A percentile compares a stretch with the other conserved stretches of the same genome.
Conservation (phyloP, 2,113 vertebrate genomes). For the Prochilodus magdalenae region DNA sequence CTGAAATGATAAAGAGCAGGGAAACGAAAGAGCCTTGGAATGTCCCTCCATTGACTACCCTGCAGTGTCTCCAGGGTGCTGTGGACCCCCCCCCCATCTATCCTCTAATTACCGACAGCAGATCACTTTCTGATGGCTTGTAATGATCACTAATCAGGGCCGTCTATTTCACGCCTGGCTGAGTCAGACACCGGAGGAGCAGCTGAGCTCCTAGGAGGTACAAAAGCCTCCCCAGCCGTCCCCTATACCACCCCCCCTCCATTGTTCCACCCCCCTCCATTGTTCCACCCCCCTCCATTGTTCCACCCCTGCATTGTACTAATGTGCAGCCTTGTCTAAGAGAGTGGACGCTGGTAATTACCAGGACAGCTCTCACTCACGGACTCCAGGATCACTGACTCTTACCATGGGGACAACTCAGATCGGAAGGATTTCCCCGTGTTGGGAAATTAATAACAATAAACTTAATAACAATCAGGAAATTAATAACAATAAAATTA, state of each 20-base stretch:
- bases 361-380: too few species aligned
- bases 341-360: too few species aligned
- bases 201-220: slow-evolving; percentile 83
- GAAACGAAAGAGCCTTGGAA: slow-evolving; percentile 24
- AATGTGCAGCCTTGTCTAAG: too few species aligned
- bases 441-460: too few species aligned
- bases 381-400: too few species aligned
- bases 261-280: too few species aligned
- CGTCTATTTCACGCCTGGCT: slow-evolving; percentile 82
- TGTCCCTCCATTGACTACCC: background rate
- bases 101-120: slow-evolving; percentile 77
- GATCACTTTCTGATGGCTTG: slow-evolving; percentile 76
- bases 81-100: slow-evolving; percentile 45
- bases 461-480: too few species aligned
- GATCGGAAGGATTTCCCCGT: too few species aligned
- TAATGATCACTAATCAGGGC: slow-evolving; percentile 79
- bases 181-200: slow-evolving; percentile 72
- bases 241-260: slow-evolving; percentile 58
- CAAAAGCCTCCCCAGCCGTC: slow-evolving; percentile 54
- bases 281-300: too few species aligned
- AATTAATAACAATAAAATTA: too few species aligned
- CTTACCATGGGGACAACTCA: too few species aligned
- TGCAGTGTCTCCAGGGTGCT: slow-evolving; percentile 69
- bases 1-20: background rate
- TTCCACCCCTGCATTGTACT: too few species aligned